Percentiles rank a stretch among this genome's conserved stretches.
Conservation (phyloP, 2,797 vertebrate species). For the Smutsia gigantea region DNA sequence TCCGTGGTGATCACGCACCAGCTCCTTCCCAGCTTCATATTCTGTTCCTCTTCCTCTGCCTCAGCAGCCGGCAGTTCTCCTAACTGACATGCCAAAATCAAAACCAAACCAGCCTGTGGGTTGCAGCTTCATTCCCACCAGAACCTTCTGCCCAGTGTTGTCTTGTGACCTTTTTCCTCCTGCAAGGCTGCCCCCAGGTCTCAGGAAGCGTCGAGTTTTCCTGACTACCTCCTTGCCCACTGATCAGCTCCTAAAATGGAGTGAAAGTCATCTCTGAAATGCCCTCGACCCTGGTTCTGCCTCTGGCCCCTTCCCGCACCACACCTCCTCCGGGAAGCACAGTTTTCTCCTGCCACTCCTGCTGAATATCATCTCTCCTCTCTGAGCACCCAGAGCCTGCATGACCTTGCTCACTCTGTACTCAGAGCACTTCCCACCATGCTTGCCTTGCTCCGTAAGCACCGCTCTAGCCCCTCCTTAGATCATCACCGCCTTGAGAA, state of each 20-base stretch:
- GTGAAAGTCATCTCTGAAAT: background rate
- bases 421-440: fast-evolving
- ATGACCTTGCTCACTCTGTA: fast-evolving
- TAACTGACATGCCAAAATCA: background rate
- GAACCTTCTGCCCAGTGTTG: background rate
- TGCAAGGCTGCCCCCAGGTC: background rate
- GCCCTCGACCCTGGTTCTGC: background rate
- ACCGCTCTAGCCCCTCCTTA: background rate
- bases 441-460: fast-evolving
- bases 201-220: background rate
- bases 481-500: background rate
- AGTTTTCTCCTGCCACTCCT: background rate
- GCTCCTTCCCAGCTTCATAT: background rate
- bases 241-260: background rate
- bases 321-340: fast-evolving
- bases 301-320: fast-evolving
- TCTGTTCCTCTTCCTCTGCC: background rate
- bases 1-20: fast-evolving
- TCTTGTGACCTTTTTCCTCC: background rate
- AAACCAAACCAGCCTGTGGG: background rate
- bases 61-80: background rate
- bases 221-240: background rate
- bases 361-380: fast-evolving
- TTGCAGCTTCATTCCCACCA: background rate
- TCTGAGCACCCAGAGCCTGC: fast-evolving